Evolutionary conservation across 2,888 invertebrate genomes (phyloP).

Genomic region (Syrphus vitripennis): DNA sequence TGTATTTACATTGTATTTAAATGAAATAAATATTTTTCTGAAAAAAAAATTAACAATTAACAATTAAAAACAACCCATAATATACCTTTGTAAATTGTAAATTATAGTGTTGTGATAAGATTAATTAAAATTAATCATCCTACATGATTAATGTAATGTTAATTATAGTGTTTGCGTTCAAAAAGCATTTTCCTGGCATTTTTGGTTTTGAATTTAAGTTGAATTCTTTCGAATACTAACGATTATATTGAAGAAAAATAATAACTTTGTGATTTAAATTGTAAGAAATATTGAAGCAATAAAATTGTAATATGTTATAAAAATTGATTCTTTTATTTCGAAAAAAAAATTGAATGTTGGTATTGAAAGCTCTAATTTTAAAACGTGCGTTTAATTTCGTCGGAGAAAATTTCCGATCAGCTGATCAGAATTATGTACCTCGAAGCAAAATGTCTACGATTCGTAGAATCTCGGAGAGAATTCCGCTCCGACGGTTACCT

Average conservation of each 20-base stretch:
- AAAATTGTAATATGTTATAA: constrained; percentile 63
- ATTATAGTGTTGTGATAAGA: constrained; percentile 49
- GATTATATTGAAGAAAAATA: constrained; percentile 15
- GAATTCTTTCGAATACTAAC: constrained; percentile 29
- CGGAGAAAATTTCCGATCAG: no score
- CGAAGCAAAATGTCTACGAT: no score
- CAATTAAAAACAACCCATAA: not conserved
- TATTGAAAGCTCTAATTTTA: no score
- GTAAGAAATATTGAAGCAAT: constrained; percentile 63
- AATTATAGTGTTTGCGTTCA: not conserved
- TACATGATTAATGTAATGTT: not conserved
- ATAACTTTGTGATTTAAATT: constrained; percentile 58
- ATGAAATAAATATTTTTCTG: not conserved
- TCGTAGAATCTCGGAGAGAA: no score
- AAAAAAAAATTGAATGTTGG: not conserved
- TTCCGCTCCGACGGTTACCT: no score
- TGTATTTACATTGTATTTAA: constrained; percentile 12
- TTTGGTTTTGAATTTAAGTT: not conserved
- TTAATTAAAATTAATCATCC: not conserved
- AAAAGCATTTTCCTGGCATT: constrained; percentile 28
- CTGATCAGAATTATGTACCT: no score
- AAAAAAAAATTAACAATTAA: not conserved
- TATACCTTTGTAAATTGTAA: constrained; percentile 10
- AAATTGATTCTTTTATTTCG: not conserved
- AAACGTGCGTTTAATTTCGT: no score